Evolutionary conservation across 2,797 vertebrate genomes (phyloP), one percentile per base, ranked within the genome.

Genomic region (Falco naumanni): DNA sequence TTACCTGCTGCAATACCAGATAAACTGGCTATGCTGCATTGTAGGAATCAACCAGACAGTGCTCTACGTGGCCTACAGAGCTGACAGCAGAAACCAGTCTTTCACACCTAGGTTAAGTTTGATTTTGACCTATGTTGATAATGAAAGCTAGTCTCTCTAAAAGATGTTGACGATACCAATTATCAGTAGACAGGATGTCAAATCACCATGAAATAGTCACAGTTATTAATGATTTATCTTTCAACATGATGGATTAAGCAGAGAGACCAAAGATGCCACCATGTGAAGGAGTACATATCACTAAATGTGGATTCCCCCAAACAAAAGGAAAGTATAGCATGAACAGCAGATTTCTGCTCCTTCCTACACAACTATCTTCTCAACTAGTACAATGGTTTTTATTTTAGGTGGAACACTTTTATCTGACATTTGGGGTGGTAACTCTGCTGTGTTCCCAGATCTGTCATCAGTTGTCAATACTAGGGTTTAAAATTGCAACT

Each of bases 1-100:
- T 88, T 72, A 37, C 54, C 45, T 84, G 77, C 83, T 86, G 90
- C 77, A 86, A 41, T 72, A 95, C 94, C 80, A 91, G 95, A 79
- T 66, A 70, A 95, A 96, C 96, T 89, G 93, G 94, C 90, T 80
- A 33, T 77, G 63, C 95, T 94, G 88, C 96, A 90, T 91, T 94
- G 89, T 72, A 87, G 41, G 76, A 84, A 26, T 56, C 31, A 86
- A 26, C 7, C 59, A 72, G 37, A 8, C 47, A 33, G 48, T 74
- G 80, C 39, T 51, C 48, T 0, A 8, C 8, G 64, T 65, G 17
- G 25, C 79, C 69, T 53, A 41, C 1, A 16, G 74, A 51, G 76
- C 2, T 59, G 77, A 90, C 16, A 95, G 74, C 64, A 95, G 84
- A 60, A 90, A 87, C 37, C 31, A 79, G 63, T 29, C 80, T 69